Percentiles rank a stretch among this genome's conserved stretches.
These are phyloP conservation scores for Colletes latitarsis DNA, from an alignment of 1,140 invertebrate genomes.

Conservation along the genomic window DNA sequence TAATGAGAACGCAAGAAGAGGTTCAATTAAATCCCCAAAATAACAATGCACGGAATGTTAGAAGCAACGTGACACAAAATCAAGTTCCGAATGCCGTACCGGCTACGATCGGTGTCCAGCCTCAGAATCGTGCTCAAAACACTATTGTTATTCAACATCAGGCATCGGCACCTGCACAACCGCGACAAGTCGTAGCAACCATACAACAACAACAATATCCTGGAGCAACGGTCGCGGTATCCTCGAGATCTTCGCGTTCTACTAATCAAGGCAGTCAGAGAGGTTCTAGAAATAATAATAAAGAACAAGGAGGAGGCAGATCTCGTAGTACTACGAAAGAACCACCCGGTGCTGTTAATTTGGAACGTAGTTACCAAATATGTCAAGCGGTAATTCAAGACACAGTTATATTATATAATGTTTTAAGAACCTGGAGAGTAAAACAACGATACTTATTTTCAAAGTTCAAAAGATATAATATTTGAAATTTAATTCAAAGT, in stretches of 20 bases:
- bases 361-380: slow-evolving; percentile 97
- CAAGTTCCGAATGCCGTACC: slow-evolving; percentile 61
- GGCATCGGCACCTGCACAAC: slow-evolving; percentile 60
- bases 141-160: slow-evolving; percentile 77
- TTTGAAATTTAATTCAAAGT: neutral
- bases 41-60: slow-evolving; percentile 56
- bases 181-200: slow-evolving; percentile 74
- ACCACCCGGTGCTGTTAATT: slow-evolving; percentile 93
- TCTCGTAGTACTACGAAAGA: slow-evolving; percentile 85
- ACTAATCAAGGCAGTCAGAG: slow-evolving; percentile 78
- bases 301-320: slow-evolving; percentile 76
- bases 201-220: slow-evolving; percentile 68
- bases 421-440: neutral
- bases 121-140: slow-evolving; percentile 68
- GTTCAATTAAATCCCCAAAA: slow-evolving; percentile 69
- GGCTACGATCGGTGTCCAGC: slow-evolving; percentile 62
- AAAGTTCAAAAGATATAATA: neutral
- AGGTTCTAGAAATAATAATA: slow-evolving; percentile 75
- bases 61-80: slow-evolving; percentile 52
- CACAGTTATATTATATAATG: neutral
- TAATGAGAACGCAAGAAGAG: slow-evolving; percentile 72
- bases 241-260: slow-evolving; percentile 81
- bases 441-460: too few relatives aligned
- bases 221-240: slow-evolving; percentile 76
- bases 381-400: slow-evolving; percentile 89